Conservation (phyloP, 2,797 vertebrate species). For the Alauda arvensis region DNA sequence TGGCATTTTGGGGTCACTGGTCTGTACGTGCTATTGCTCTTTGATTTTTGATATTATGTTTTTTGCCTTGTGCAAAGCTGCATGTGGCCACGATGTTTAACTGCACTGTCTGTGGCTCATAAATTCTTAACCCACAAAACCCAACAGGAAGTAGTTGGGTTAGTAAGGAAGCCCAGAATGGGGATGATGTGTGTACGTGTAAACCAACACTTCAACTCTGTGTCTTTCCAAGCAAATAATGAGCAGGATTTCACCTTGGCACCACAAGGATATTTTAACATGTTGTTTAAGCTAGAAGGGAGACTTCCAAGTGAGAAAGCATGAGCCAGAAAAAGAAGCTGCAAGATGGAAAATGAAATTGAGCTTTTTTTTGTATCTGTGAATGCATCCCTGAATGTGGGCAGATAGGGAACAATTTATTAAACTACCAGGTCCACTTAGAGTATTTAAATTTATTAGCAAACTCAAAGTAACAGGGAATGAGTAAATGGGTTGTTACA, state of each 20-base stretch:
- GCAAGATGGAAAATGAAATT: not conserved
- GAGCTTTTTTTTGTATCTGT: not conserved
- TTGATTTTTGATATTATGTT: not conserved
- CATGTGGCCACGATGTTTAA: not conserved
- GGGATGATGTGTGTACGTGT: not conserved
- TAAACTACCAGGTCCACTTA: not conserved
- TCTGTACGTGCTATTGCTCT: not conserved
- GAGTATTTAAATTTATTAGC: not conserved
- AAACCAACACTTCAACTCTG: not conserved
- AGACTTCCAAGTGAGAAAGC: not conserved
- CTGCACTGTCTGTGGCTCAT: not conserved
- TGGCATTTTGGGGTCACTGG: slow-evolving; percentile 7
- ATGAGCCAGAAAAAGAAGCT: not conserved
- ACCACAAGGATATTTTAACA: not conserved
- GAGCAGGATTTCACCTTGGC: not conserved
- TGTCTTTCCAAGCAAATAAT: not conserved
- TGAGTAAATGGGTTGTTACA: not conserved
- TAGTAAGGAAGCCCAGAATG: not conserved
- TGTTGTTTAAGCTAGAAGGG: not conserved
- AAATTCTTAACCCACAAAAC: not conserved
- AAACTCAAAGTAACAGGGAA: not conserved
- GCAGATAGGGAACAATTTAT: not conserved
- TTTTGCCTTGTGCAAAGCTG: not conserved
- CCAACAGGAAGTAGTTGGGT: not conserved
- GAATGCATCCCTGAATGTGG: not conserved